Evolutionary conservation across 53 echinoderm and acorn worm genomes (phyloP), one percentile per base, ranked within the genome.

Genomic region (Antedon mediterranea): DNA sequence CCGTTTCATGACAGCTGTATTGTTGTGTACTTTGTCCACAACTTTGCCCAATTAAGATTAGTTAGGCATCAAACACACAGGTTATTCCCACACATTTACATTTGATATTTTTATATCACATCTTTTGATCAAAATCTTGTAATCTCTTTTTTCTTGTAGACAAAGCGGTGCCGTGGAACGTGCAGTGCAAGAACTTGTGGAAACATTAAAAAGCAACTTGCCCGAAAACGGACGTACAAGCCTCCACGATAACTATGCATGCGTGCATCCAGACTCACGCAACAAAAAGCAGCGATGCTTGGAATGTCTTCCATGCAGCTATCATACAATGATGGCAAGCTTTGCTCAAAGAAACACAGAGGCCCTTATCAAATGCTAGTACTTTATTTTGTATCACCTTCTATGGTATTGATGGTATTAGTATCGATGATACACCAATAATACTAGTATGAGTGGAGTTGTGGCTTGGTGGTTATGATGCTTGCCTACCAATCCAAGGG

Each of bases 291-390:
- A 76, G 34, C 87, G 98, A 34, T 97, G 98, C 70, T 82, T 97
- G 82, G 98, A 97, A 34, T 97, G 98, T 78, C 89, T 97, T 31
- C 89, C 98, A 0, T 97, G 98, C 74, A 85, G 98, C 83, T 97
- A 81, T 90, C 88, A 86, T 23, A 90, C 91, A 75, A 97, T 97
- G 98, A 85, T 92, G 29, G 87, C 87, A 0, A 97, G 89, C 78
- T 97, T 97, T 88, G 92, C 88, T 42, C 98, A 97, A 80, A 90
- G 88, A 74, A 97, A 97, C 76, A 97, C 98, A 0, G 98, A 97
- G 32, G 92, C 98, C 18, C 98, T 97, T 43, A 90, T 97, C 85
- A 97, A 90, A 74, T 97, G 98, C 97, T 72, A 97, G 98, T 84
- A n/a, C n/a, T n/a, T n/a, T n/a, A n/a, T n/a, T n/a, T n/a, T n/a